Evolutionary conservation across 2,797 vertebrate species (phyloP), one percentile per base, ranked within the genome.

Genomic region (Choloepus didactylus): DNA sequence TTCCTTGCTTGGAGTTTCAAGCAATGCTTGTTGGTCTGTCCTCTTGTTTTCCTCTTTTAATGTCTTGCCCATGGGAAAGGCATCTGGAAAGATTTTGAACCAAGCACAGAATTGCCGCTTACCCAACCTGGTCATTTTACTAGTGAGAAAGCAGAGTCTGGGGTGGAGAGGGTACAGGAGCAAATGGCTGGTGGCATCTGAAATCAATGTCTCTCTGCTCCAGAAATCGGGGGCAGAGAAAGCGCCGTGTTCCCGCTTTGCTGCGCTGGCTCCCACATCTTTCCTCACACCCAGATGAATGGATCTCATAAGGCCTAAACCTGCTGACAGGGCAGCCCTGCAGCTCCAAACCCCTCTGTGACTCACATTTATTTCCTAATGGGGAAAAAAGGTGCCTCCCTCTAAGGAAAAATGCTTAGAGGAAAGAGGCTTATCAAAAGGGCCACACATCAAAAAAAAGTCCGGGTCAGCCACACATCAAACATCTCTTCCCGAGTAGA

Each of bases 71-170:
- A 31, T 31, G 56, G 87, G 64, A 60, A 66, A 41, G 66, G 59
- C 29, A 27, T 6, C 0, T 0, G 46, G 35, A 60, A 54, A 5
- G 46, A 9, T 2, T 56, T 3, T 38, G 49, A 51, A 15, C 29
- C 0, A 19, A 46, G n/a, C 11, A 10, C 0, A 0, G 5, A 4
- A 6, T 18, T 2, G 5, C 19, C 2, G 29, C 27, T 41, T 10
- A 4, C 38, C 79, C 14, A 38, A 23, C 15, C 44, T 0, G 59
- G 8, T 27, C 15, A 15, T 25, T 83, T 70, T 19, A 7, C 31
- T 72, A 38, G 69, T 4, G 5, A 51, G 72, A 35, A 3, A 8
- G 31, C 0, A 4, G 18, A 8, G 5, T 16, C 9, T 9, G 12
- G 69, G 59, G 4, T 11, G 9, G 21, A 23, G 23, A 11, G 0